Conservation (phyloP, 2,113 vertebrate species). For the Struthio camelus region DNA sequence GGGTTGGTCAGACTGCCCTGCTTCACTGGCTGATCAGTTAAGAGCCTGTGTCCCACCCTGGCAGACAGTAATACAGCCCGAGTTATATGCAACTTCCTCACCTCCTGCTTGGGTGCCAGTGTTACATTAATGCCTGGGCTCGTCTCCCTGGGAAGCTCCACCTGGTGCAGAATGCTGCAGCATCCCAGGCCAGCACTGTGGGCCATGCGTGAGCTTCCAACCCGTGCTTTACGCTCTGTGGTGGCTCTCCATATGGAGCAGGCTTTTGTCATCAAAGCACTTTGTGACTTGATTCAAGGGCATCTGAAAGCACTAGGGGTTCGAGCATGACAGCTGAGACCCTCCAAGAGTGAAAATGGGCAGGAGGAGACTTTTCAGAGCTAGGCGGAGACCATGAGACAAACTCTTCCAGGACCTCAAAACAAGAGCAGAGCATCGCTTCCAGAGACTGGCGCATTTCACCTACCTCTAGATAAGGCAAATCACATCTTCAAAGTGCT, state of each 20-base stretch:
- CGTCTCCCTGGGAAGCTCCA: background rate
- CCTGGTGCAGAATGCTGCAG: background rate
- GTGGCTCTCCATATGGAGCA: background rate
- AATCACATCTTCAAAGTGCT: background rate
- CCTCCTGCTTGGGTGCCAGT: background rate
- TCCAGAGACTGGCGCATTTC: background rate
- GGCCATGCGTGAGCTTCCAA: background rate
- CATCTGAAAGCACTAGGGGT: background rate
- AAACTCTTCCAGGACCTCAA: background rate
- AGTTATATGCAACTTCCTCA: background rate
- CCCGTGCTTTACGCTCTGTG: background rate
- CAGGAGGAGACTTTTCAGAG: background rate
- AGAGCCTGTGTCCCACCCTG: background rate
- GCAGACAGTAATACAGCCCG: background rate
- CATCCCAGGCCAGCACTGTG: background rate
- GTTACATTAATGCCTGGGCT: background rate
- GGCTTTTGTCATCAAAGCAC: background rate
- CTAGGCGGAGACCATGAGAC: background rate
- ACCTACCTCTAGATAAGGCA: background rate
- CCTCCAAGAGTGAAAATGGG: background rate
- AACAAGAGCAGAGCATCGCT: background rate
- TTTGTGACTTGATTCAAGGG: background rate
- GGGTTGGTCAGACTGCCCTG: slow-evolving; percentile 18
- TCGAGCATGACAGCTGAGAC: background rate
- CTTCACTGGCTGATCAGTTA: background rate